A percentile compares a stretch with the other conserved stretches of the same genome.
phyloP scores from a whole-genome alignment of 2,888 invertebrate genomes.

The Reticulitermes lucifugus region DNA sequence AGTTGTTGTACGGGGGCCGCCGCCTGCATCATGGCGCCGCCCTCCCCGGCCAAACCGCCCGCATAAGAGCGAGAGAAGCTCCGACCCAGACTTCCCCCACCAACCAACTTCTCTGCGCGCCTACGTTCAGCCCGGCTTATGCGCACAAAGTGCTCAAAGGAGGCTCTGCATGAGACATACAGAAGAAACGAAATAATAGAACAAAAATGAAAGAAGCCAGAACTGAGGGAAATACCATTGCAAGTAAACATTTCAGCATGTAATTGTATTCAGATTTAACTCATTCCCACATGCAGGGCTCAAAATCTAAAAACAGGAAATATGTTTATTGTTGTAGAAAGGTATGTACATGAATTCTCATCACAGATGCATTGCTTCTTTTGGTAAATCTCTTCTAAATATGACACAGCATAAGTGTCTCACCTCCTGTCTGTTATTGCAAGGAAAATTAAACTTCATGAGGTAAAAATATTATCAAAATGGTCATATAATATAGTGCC shows the following conservation, averaged over 20 bases:
- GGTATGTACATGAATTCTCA: background rate
- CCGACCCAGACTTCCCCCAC: constrained; percentile 74
- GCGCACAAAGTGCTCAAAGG: constrained; percentile 68
- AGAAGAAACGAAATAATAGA: constrained; percentile 36
- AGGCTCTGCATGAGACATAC: constrained; percentile 60
- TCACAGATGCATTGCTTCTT: background rate
- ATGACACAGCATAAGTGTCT: too few relatives aligned
- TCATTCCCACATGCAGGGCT: constrained; percentile 22
- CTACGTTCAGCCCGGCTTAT: constrained; percentile 63
- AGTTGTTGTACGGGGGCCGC: constrained; percentile 43
- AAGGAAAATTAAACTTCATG: too few relatives aligned
- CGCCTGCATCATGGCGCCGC: constrained; percentile 44
- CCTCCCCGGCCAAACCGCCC: constrained; percentile 64
- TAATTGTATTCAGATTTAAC: background rate
- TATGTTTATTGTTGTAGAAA: background rate
- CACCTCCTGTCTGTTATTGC: too few relatives aligned
- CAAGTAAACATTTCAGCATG: background rate
- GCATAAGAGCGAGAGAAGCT: constrained; percentile 75
- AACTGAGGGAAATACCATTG: constrained; percentile 23
- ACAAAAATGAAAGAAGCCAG: constrained; percentile 34
- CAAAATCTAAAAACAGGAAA: background rate
- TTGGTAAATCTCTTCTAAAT: background rate
- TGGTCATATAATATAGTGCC: too few relatives aligned
- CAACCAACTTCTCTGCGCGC: constrained; percentile 71
- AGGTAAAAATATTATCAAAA: too few relatives aligned